phyloP scores from a whole-genome alignment of 1,140 invertebrate genomes.

The Trinorchestia longiramus region DNA sequence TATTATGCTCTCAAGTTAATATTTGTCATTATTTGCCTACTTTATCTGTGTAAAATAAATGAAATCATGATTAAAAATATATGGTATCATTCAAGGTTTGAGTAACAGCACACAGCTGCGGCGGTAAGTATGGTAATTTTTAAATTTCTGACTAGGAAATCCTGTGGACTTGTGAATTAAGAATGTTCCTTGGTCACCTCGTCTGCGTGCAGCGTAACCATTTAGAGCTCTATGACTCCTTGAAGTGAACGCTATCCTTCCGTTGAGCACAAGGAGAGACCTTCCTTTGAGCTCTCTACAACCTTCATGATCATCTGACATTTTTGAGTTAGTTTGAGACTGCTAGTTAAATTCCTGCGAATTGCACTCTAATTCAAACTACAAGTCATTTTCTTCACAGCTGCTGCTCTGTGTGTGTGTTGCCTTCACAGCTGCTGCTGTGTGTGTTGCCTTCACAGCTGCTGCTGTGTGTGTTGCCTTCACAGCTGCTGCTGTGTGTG shows the following conservation, averaged over 20 bases:
- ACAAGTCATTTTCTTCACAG: too few relatives aligned
- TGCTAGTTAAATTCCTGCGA: too few relatives aligned
- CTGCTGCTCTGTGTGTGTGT: too few relatives aligned
- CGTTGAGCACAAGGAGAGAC: too few relatives aligned
- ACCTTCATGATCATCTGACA: too few relatives aligned
- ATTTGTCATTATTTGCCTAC: too few relatives aligned
- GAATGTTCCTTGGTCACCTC: neutral
- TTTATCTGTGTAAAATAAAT: too few relatives aligned
- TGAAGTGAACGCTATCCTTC: neutral
- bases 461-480: neutral
- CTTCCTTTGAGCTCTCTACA: too few relatives aligned
- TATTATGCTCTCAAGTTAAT: too few relatives aligned
- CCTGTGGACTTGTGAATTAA: neutral
- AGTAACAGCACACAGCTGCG: neutral
- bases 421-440: neutral
- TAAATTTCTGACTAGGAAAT: neutral
- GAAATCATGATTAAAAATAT: neutral
- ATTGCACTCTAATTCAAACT: too few relatives aligned
- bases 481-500: neutral
- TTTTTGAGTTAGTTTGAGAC: too few relatives aligned
- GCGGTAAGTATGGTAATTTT: neutral
- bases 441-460: neutral
- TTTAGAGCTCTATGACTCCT: neutral
- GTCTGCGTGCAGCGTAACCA: neutral
- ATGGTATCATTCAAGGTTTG: neutral